Base-by-base conservation (phyloP, 2,888 invertebrate genomes). In the Coelopa pilipes region DNA sequence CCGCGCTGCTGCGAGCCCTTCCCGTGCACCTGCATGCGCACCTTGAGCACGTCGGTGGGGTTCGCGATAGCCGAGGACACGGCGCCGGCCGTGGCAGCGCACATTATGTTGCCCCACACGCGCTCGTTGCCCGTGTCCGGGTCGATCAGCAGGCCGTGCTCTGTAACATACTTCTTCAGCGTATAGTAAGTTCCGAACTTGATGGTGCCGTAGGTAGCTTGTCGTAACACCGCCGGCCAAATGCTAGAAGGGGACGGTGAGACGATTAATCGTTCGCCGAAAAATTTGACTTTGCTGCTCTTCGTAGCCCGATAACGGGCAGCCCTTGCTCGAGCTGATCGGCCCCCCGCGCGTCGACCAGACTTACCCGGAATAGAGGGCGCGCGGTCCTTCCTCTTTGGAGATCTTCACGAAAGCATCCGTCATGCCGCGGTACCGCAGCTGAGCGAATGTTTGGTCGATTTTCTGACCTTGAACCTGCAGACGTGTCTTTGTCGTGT, bases 161-260 rank as follows among this genome's bases (percentile, higher is more conserved):
- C 89, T 13, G 91, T 90, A 57, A 94, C 85, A 75, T 91, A 87
- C 82, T 92, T 90, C 88, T 97, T 97, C 79, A 97, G 88, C 1
- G 96, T 93, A 86, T 98, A 97, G 88, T 98, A 98, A 13, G 96
- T 95, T 79, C 98, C 98, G 86, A 98, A 97, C 89, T 98, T 98
- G 77, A 98, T 96, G 50, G 97, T 97, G 80, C 98, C 98, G 89
- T 98, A 98, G 55, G 96, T 96, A 47, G 97, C 95, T 88, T 98
- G 98, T 2, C 97, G 90, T 74, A 98, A 89, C 70, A 98, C 92
- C 60, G 98, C 97, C 69, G 97, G 97, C 90, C 94, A 93, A 84
- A 98, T 95, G 70, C 97, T 97, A 88, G 45, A 63, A 50, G 45
- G 2, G 34, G 34, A 34, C 4, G 7, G 34, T 2, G 34, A 34